Evolutionary conservation across 64 coral and sea anemone species (phyloP).

Genomic region (Montipora efflorescens): DNA sequence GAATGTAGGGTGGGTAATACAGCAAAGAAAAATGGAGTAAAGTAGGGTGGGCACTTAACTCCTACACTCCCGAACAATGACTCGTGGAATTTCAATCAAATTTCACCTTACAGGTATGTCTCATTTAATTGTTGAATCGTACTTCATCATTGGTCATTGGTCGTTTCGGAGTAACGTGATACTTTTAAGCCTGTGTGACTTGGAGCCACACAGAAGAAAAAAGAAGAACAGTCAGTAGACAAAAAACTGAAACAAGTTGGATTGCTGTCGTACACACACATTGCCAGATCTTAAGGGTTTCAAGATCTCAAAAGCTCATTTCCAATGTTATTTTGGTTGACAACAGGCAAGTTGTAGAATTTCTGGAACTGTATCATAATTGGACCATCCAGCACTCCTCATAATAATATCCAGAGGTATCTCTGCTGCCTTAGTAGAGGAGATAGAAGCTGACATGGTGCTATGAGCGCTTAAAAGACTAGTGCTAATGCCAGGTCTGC

Average conservation of each 20-base stretch:
- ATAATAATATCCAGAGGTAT: slow-evolving; percentile 42
- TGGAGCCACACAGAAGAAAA: background rate
- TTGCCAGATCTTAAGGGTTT: background rate
- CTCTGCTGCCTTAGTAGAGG: background rate
- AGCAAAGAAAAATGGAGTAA: background rate
- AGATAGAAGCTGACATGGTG: slow-evolving; percentile 14
- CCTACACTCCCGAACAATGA: too few species aligned
- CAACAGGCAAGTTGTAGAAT: slow-evolving; percentile 46
- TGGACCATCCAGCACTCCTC: slow-evolving; percentile 48
- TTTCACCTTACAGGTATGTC: too few species aligned
- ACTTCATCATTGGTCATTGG: background rate
- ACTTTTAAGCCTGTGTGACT: slow-evolving; percentile 25
- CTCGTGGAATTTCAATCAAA: too few species aligned
- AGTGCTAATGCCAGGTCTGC: slow-evolving; percentile 38
- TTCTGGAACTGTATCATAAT: slow-evolving; percentile 38
- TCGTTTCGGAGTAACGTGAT: slow-evolving; percentile 3
- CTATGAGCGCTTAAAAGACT: slow-evolving; percentile 16
- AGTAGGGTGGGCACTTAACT: too few species aligned
- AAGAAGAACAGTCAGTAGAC: background rate
- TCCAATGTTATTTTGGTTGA: background rate
- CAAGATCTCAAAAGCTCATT: slow-evolving; percentile 17
- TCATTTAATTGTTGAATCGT: too few species aligned
- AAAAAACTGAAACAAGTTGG: background rate
- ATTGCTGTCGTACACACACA: background rate
- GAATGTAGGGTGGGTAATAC: background rate